Evolutionary conservation across 2,888 invertebrate species (phyloP).

Genomic region (Drosophila paucipuncta): DNA sequence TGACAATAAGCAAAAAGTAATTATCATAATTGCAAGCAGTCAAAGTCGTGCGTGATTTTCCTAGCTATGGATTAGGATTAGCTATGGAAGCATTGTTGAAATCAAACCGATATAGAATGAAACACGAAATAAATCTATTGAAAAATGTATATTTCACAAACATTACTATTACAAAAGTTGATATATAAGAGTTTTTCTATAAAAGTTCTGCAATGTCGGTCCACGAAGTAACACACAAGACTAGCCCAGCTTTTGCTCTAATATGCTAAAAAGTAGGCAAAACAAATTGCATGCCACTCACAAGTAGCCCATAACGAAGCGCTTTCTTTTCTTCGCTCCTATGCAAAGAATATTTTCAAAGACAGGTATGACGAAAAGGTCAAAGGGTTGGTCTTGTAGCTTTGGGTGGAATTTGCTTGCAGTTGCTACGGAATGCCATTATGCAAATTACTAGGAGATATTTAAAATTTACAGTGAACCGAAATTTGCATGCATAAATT

Average conservation of each 20-base stretch:
- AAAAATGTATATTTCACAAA: background rate
- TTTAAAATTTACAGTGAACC: constrained; percentile 4
- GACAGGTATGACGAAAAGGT: constrained; percentile 1
- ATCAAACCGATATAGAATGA: background rate
- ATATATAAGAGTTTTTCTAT: background rate
- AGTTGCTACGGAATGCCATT: constrained; percentile 31
- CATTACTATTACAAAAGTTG: too few species aligned
- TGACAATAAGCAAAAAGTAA: constrained; percentile 19
- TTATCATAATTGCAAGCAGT: constrained; percentile 41
- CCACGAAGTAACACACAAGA: background rate
- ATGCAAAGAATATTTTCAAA: background rate
- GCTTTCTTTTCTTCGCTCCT: constrained; percentile 14
- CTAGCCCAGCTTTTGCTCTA: background rate
- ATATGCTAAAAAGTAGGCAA: constrained; percentile 36
- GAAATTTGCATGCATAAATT: background rate
- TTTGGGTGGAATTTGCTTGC: constrained; percentile 1
- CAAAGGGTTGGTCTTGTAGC: background rate
- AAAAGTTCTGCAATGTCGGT: background rate
- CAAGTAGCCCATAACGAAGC: constrained; percentile 31
- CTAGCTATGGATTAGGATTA: background rate
- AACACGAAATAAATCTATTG: background rate
- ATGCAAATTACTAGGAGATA: constrained; percentile 38
- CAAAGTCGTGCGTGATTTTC: constrained; percentile 3
- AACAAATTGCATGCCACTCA: constrained; percentile 34
- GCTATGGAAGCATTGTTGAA: too few species aligned